Conservation (phyloP, 2,888 invertebrate genomes). For the Dromius quadrimaculatus region DNA sequence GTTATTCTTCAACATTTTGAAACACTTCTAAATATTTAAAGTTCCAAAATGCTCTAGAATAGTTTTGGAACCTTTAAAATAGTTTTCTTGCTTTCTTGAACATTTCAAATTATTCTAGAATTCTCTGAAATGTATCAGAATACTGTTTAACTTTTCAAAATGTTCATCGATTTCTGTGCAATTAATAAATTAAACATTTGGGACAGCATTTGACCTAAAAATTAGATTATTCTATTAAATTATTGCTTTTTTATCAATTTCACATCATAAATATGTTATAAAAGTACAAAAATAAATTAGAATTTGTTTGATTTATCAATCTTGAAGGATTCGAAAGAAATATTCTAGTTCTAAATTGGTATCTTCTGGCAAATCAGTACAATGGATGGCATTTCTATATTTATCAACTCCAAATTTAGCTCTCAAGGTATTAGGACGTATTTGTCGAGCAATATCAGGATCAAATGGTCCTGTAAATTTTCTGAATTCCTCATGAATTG, state of each 20-base stretch:
- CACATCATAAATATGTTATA: too few species aligned
- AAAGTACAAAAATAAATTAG: constrained; percentile 8
- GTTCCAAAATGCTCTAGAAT: too few species aligned
- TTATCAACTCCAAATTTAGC: constrained; percentile 87
- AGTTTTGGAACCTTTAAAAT: too few species aligned
- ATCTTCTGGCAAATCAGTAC: constrained; percentile 93
- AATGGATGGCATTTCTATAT: constrained; percentile 90
- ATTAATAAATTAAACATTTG: background rate
- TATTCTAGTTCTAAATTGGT: constrained; percentile 85
- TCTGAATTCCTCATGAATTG: constrained; percentile 80
- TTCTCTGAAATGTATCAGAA: background rate
- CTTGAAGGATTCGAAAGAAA: constrained; percentile 78
- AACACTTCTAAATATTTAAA: too few species aligned
- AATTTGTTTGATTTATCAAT: constrained; percentile 38
- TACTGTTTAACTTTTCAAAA: too few species aligned
- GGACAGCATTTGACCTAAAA: background rate
- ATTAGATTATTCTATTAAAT: constrained; percentile 1
- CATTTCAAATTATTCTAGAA: constrained; percentile 9
- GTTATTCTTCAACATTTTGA: too few species aligned
- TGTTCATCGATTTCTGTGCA: too few species aligned
- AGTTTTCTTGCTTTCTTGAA: background rate
- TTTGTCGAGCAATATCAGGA: constrained; percentile 88
- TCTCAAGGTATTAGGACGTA: constrained; percentile 86
- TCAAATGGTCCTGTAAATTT: constrained; percentile 90
- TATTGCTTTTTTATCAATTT: too few species aligned